A percentile compares a stretch with the other conserved stretches of the same genome.
These are phyloP conservation scores for Lepisosteus oculatus DNA, from an alignment of 2,113 vertebrate species.

Conservation along the genomic window DNA sequence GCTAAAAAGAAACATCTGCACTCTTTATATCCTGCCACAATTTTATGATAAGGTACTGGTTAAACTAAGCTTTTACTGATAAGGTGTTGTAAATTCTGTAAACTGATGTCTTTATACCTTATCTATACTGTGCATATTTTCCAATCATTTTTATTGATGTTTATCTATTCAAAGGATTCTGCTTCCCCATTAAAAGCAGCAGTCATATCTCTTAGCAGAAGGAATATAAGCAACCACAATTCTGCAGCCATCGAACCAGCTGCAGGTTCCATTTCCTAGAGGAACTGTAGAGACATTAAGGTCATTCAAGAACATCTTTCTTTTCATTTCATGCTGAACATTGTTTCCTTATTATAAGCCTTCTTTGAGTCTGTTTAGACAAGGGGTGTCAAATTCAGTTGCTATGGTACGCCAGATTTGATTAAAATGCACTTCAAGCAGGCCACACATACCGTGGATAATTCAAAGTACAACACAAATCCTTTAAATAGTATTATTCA, in stretches of 20 bases:
- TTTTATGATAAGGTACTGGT: conserved; percentile 1
- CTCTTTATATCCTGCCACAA: background rate
- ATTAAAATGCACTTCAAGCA: too few species aligned
- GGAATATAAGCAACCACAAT: background rate
- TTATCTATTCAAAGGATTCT: background rate
- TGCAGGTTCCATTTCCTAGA: background rate
- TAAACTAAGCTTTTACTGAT: background rate
- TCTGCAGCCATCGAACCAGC: background rate
- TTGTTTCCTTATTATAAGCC: background rate
- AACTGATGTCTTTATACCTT: conserved; percentile 13
- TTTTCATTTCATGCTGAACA: background rate
- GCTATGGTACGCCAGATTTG: too few species aligned
- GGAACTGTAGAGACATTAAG: background rate
- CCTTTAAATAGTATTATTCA: too few species aligned
- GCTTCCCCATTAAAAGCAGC: background rate
- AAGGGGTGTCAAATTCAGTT: too few species aligned
- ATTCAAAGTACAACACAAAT: too few species aligned
- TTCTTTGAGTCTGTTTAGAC: too few species aligned
- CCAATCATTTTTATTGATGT: conserved; percentile 7
- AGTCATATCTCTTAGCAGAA: background rate
- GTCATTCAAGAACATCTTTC: background rate
- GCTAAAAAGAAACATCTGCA: background rate
- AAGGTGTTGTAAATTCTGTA: conserved; percentile 1
- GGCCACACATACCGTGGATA: too few species aligned
- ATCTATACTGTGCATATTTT: conserved; percentile 5